Evolutionary conservation across 2,113 vertebrate genomes (phyloP).

Genomic region (Ptyas mucosa): DNA sequence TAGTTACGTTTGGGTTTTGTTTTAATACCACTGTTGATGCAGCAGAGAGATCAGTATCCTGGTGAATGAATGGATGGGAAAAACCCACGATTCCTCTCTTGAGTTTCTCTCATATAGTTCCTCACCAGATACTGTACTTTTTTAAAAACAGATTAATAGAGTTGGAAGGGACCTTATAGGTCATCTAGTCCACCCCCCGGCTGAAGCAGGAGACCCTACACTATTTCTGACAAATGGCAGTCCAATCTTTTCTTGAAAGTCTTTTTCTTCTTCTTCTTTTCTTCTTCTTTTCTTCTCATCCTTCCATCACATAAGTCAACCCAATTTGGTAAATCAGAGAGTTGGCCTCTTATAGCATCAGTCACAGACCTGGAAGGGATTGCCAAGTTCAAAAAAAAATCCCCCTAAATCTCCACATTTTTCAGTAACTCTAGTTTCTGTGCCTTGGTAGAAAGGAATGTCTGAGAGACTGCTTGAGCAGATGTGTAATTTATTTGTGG

Average conservation of each 20-base stretch:
- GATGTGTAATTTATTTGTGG: not conserved
- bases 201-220: no score
- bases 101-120: not conserved
- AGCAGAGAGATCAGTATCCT: not conserved
- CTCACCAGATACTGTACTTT: no score
- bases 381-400: not conserved
- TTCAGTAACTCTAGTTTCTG: not conserved
- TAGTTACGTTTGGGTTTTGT: not conserved
- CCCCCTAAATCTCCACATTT: not conserved
- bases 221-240: no score
- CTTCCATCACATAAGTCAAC: not conserved
- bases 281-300: not conserved
- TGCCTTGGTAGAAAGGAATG: not conserved
- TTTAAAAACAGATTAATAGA: no score
- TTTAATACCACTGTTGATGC: not conserved
- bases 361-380: not conserved
- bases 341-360: not conserved
- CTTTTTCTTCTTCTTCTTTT: not conserved
- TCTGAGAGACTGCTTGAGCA: not conserved
- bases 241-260: no score
- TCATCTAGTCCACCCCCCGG: no score
- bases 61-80: not conserved
- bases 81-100: not conserved
- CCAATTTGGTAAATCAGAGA: not conserved
- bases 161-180: no score